Evolutionary conservation across 1,140 invertebrate genomes (phyloP).

Genomic region (Monomorium pharaonis): DNA sequence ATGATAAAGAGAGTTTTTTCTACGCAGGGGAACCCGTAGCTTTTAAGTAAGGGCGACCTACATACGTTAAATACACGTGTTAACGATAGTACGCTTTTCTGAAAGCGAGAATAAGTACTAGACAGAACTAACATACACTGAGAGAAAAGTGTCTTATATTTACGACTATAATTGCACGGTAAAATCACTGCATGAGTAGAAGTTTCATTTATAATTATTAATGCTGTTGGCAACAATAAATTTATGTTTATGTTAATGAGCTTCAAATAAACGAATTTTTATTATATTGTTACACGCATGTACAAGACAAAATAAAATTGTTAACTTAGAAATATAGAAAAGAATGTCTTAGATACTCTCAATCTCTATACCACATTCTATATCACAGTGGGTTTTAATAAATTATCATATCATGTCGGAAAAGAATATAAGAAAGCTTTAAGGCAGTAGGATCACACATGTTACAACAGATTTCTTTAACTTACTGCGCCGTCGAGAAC

Average conservation of each 20-base stretch:
- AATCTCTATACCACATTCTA: not conserved
- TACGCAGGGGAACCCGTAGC: not conserved
- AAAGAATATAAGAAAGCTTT: not conserved
- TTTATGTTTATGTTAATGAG: not conserved
- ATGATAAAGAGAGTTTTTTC: constrained; percentile 50
- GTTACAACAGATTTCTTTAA: constrained; percentile 24
- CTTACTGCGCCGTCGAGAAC: not conserved
- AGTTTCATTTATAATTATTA: no score
- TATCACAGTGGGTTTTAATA: not conserved
- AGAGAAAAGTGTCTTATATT: no score
- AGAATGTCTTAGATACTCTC: not conserved
- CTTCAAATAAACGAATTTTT: not conserved
- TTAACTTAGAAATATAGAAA: not conserved
- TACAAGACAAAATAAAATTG: not conserved
- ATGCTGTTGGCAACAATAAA: no score
- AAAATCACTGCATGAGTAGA: no score
- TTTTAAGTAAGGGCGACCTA: constrained; percentile 8
- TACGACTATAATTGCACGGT: no score
- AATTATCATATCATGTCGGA: not conserved
- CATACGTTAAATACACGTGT: not conserved
- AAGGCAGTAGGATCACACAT: constrained; percentile 18
- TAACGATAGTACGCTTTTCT: not conserved
- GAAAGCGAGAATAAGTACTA: not conserved
- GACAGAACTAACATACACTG: not conserved
- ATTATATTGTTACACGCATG: not conserved